Evolutionary conservation across 2,888 invertebrate species (phyloP).

Genomic region (Cosmia pyralina): DNA sequence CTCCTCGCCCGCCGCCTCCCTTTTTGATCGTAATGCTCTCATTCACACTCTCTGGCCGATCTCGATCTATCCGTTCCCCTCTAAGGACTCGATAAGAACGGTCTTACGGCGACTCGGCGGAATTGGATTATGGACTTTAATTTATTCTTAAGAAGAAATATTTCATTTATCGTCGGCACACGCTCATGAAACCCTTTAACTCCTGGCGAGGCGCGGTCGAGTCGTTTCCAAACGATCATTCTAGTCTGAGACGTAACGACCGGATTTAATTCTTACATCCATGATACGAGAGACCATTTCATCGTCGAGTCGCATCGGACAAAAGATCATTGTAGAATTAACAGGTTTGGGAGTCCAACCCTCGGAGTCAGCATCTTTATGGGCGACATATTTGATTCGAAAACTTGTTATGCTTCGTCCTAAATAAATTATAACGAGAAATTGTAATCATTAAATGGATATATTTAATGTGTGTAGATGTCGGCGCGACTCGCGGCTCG

Average conservation of each 20-base stretch:
- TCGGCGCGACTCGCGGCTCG: slow-evolving; percentile 71
- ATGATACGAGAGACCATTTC: slow-evolving; percentile 86
- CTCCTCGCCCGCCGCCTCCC: slow-evolving; percentile 77
- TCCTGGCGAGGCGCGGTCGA: slow-evolving; percentile 77
- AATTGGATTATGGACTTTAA: slow-evolving; percentile 89
- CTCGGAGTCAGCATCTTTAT: slow-evolving; percentile 89
- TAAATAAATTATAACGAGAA: slow-evolving; percentile 90
- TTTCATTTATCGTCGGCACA: slow-evolving; percentile 85
- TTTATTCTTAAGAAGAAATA: slow-evolving; percentile 89
- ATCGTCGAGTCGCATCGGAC: slow-evolving; percentile 75
- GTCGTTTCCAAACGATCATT: slow-evolving; percentile 87
- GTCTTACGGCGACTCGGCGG: slow-evolving; percentile 75
- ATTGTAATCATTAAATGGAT: slow-evolving; percentile 90
- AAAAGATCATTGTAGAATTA: slow-evolving; percentile 87
- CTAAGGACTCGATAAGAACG: slow-evolving; percentile 83
- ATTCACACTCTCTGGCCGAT: slow-evolving; percentile 88
- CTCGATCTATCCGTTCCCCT: slow-evolving; percentile 88
- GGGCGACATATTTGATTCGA: slow-evolving; percentile 90
- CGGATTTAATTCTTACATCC: slow-evolving; percentile 89
- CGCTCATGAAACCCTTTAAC: slow-evolving; percentile 88
- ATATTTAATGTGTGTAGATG: slow-evolving; percentile 88
- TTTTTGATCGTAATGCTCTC: slow-evolving; percentile 86
- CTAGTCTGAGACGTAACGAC: slow-evolving; percentile 81
- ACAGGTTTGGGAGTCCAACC: slow-evolving; percentile 85
- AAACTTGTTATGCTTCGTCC: slow-evolving; percentile 90